phyloP scores from a whole-genome alignment of 1,140 invertebrate species.

The Drosophila rufa region DNA sequence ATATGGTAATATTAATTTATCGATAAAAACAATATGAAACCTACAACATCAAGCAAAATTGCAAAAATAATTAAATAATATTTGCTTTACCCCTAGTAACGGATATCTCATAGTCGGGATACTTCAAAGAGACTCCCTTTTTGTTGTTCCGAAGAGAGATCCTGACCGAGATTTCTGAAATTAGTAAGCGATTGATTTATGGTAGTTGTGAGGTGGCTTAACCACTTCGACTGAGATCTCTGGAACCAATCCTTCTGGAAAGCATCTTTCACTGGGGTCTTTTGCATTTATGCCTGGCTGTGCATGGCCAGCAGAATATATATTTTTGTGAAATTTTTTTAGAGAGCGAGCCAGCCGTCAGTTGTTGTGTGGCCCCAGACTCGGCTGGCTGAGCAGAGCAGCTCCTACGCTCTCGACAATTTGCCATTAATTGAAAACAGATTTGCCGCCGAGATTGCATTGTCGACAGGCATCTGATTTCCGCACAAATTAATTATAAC shows the following conservation, averaged over 20 bases:
- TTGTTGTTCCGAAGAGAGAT: neutral
- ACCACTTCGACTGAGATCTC: neutral
- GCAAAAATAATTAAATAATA: no score
- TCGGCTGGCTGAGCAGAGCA: conserved; percentile 34
- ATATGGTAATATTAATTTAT: neutral
- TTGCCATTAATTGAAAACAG: conserved; percentile 83
- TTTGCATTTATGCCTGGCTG: conserved; percentile 6
- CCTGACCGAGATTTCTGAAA: conserved; percentile 6
- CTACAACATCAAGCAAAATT: no score
- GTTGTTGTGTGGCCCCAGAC: conserved; percentile 7
- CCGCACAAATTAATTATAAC: conserved; percentile 81
- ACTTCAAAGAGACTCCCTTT: neutral
- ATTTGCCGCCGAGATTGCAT: conserved; percentile 79
- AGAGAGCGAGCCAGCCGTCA: neutral
- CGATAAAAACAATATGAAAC: no score
- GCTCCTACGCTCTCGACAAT: conserved; percentile 68
- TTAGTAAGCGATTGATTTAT: conserved; percentile 41
- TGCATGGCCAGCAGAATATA: conserved; percentile 9
- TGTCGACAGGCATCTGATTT: conserved; percentile 80
- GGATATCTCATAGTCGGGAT: neutral
- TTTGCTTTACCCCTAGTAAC: no score
- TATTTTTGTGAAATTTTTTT: conserved; percentile 33
- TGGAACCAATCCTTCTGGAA: neutral
- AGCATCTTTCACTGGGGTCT: neutral
- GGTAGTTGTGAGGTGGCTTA: conserved; percentile 16